Evolutionary conservation across 2,888 invertebrate genomes (phyloP), one percentile per base, ranked within the genome.

Genomic region (Frankliniella fusca): DNA sequence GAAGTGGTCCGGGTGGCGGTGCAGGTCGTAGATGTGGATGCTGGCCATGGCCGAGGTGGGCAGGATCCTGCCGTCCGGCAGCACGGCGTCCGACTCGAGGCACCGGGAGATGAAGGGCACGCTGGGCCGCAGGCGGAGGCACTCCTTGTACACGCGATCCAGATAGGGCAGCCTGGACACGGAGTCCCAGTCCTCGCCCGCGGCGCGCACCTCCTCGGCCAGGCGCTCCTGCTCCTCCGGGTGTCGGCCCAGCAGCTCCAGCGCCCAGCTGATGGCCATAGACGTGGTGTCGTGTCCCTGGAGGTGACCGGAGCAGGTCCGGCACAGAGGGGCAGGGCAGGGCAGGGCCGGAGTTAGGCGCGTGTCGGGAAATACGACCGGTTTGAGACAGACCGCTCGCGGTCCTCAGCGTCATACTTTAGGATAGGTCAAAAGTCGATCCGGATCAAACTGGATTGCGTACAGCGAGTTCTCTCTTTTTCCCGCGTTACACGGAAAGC

Each of bases 81-180:
- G 23, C 23, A 27, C 70, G 70, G 92, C 88, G 84, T 91, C 90
- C 86, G 92, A 91, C 0, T 88, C 88, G 76, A 93, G 85, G 50
- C 86, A 87, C 83, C 94, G 90, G 3, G 91, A 90, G 85, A 94
- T 90, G 85, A 93, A 90, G 50, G 92, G 92, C 9, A 93, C 93
- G 84, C 93, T 93, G 0, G 94, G 93, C 84, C 91, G 92, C 18
- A 93, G 86, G 81, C 93, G 87, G 81, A 93, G 85, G 0, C 92
- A 90, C 86, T 93, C 93, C 86, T 93, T 93, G 81, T 93, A 92
- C 84, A 93, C 93, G 85, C 91, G 91, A 84, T 93, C 93, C 84
- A 93, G 88, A 85, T 93, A 93, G 82, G 90, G 90, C 87, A 91
- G 89, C 9, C 89, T 90, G 0, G 90, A 89, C 0, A 89, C 86